A percentile compares a stretch with the other conserved stretches of the same genome.
These are phyloP conservation scores for Chloroceryle inda DNA, from an alignment of 2,797 vertebrate species.

Conservation along the genomic window DNA sequence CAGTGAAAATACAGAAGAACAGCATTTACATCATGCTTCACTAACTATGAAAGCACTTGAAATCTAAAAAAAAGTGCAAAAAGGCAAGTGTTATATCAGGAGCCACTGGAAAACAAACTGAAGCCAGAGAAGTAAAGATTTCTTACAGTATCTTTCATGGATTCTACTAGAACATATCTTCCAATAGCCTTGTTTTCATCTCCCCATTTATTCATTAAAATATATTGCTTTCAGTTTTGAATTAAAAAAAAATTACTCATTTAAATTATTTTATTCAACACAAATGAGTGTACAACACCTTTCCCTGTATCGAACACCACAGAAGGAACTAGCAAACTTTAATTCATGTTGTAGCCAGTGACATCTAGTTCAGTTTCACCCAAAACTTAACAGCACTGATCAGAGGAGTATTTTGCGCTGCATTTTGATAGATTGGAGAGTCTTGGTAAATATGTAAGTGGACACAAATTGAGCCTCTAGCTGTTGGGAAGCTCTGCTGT, in stretches of 20 bases:
- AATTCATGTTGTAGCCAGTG: not conserved
- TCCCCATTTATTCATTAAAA: not conserved
- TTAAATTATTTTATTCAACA: not conserved
- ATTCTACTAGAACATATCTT: not conserved
- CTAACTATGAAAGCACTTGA: not conserved
- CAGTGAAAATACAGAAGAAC: not conserved
- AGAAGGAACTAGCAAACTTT: not conserved
- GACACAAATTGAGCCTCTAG: not conserved
- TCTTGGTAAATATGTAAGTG: not conserved
- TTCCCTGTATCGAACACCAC: not conserved
- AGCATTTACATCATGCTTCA: not conserved
- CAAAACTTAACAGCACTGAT: not conserved
- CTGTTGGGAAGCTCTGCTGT: not conserved
- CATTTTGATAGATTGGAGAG: not conserved
- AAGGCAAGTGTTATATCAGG: not conserved
- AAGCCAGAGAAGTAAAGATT: not conserved
- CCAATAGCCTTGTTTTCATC: not conserved
- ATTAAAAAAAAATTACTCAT: not conserved
- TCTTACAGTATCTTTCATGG: not conserved
- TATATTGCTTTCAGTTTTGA: not conserved
- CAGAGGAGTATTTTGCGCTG: not conserved
- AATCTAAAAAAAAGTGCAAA: not conserved
- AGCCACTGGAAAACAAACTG: not conserved
- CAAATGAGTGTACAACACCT: not conserved
- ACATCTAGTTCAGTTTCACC: not conserved